These are phyloP conservation scores for Tiliacea citrago DNA, from an alignment of 2,888 invertebrate species.

Conservation along the genomic window DNA sequence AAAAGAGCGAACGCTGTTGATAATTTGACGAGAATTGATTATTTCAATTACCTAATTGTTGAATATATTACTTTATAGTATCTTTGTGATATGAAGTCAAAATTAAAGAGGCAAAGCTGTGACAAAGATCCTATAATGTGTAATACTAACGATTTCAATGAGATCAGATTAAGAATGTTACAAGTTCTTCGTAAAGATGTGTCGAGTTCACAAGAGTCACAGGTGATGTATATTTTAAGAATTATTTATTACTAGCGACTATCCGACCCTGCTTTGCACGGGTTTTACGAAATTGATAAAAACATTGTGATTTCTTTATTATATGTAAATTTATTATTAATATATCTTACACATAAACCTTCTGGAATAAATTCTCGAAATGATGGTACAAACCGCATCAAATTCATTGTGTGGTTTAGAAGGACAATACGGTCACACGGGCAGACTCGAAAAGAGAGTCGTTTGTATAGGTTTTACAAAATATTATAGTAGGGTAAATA, in stretches of 20 bases:
- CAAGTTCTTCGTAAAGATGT: slow-evolving; percentile 49
- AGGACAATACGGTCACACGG: background rate
- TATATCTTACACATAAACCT: background rate
- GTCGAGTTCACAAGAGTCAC: slow-evolving; percentile 8
- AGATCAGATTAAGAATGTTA: slow-evolving; percentile 59
- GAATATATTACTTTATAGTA: slow-evolving; percentile 54
- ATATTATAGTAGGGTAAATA: no score
- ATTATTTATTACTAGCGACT: background rate
- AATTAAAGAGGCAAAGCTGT: slow-evolving; percentile 58
- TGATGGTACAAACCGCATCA: background rate
- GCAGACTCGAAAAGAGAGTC: background rate
- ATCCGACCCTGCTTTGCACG: fast-evolving
- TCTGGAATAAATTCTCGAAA: background rate
- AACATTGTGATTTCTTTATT: background rate
- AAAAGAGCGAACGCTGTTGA: background rate
- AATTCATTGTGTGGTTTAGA: background rate
- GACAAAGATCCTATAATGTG: slow-evolving; percentile 58
- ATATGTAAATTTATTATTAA: background rate
- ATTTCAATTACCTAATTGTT: background rate
- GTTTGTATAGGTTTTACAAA: no score
- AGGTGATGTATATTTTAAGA: slow-evolving; percentile 19
- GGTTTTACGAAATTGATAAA: background rate
- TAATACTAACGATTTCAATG: slow-evolving; percentile 61
- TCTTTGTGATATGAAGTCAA: slow-evolving; percentile 59
- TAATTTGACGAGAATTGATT: background rate